phyloP scores from a whole-genome alignment of 2,888 invertebrate species.

The Drosophila sordidapex region DNA sequence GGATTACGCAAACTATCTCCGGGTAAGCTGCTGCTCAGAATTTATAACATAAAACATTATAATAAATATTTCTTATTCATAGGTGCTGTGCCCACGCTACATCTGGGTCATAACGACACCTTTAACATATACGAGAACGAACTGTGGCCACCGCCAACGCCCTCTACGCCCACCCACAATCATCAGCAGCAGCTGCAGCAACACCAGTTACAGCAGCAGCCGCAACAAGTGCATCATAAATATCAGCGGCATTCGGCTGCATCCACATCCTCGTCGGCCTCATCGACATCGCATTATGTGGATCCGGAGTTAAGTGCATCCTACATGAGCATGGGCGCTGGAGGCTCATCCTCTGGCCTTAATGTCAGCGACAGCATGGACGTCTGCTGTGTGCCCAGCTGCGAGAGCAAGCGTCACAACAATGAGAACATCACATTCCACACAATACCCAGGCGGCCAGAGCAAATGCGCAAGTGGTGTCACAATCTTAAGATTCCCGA shows the following conservation, averaged over 20 bases:
- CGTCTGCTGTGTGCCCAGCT: slow-evolving; percentile 79
- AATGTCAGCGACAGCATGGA: slow-evolving; percentile 75
- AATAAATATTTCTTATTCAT: background rate
- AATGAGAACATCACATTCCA: slow-evolving; percentile 79
- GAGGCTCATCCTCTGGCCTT: slow-evolving; percentile 37
- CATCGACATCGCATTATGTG: slow-evolving; percentile 68
- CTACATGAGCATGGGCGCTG: slow-evolving; percentile 46
- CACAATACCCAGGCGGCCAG: slow-evolving; percentile 79
- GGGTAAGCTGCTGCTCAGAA: slow-evolving; percentile 46
- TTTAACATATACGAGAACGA: slow-evolving; percentile 83
- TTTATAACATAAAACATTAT: background rate
- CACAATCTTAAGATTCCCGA: slow-evolving; percentile 80
- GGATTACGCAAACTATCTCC: slow-evolving; percentile 80
- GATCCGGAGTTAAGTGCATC: slow-evolving; percentile 59
- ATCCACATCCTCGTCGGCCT: slow-evolving; percentile 73
- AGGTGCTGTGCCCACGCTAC: slow-evolving; percentile 81
- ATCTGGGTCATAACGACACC: slow-evolving; percentile 80
- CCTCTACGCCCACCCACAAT: slow-evolving; percentile 44
- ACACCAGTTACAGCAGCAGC: slow-evolving; percentile 44
- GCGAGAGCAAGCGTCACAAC: slow-evolving; percentile 80
- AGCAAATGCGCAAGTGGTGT: slow-evolving; percentile 82
- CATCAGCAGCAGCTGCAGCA: slow-evolving; percentile 46
- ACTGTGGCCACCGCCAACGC: slow-evolving; percentile 77
- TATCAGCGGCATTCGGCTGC: slow-evolving; percentile 73
- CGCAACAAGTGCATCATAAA: slow-evolving; percentile 50